A percentile compares a stretch with the other conserved stretches of the same genome.
phyloP scores from a whole-genome alignment of 2,113 vertebrate species.

The Hippocampus comes region DNA sequence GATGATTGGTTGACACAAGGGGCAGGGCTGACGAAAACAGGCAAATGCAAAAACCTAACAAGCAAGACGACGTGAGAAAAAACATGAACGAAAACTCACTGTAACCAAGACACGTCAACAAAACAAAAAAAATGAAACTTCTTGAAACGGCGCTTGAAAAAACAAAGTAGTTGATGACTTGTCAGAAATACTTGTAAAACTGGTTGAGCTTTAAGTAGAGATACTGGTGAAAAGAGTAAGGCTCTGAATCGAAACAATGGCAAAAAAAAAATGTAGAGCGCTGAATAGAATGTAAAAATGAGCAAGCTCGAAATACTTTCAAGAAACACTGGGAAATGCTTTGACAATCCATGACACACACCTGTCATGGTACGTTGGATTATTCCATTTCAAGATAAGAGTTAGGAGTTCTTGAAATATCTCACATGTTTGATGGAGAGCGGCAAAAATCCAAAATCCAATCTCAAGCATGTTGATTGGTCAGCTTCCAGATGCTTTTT shows the following conservation, averaged over 20 bases:
- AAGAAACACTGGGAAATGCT: too few species aligned
- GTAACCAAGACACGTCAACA: too few species aligned
- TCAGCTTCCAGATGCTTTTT: not conserved
- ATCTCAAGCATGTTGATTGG: not conserved
- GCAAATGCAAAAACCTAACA: too few species aligned
- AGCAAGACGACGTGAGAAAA: too few species aligned
- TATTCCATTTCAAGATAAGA: not conserved
- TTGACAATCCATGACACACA: not conserved
- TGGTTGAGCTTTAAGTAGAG: not conserved
- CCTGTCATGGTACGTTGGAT: not conserved
- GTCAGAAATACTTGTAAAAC: not conserved
- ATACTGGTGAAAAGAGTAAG: not conserved
- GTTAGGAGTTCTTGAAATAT: not conserved
- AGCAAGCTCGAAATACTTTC: too few species aligned
- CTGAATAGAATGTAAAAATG: too few species aligned
- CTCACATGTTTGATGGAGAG: not conserved
- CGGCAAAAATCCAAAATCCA: not conserved
- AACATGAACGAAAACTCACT: too few species aligned
- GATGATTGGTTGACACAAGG: too few species aligned
- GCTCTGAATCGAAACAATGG: too few species aligned
- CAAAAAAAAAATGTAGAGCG: too few species aligned
- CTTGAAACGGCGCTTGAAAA: not conserved
- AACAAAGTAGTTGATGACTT: not conserved
- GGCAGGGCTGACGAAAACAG: too few species aligned
- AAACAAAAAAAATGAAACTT: not conserved